Percentiles rank a stretch among this genome's conserved stretches.
Conservation (phyloP, 2,888 invertebrate genomes). For the Criorhina ranunculi region DNA sequence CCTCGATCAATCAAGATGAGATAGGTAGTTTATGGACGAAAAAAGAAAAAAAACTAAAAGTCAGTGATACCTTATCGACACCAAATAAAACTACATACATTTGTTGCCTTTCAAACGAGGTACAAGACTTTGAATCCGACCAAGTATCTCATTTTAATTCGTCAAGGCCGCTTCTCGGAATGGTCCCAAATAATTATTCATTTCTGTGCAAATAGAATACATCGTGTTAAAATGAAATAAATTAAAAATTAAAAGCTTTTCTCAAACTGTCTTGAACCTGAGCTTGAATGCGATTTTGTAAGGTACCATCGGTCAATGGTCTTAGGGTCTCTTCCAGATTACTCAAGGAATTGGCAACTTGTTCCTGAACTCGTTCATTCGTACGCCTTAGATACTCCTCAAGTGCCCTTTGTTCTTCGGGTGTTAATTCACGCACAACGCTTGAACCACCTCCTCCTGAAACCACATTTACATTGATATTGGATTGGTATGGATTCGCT, state of each 20-base stretch:
- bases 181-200: too few species aligned
- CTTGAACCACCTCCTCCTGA: conserved; percentile 31
- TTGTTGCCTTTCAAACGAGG: too few species aligned
- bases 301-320: background rate
- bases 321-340: background rate
- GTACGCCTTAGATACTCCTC: conserved; percentile 19
- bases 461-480: conserved; percentile 24
- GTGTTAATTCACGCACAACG: conserved; percentile 33
- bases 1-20: too few species aligned
- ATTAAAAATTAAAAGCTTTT: background rate
- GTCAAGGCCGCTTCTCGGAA: too few species aligned
- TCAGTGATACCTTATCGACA: too few species aligned
- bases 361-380: background rate
- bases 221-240: too few species aligned
- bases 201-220: background rate
- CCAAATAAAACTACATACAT: too few species aligned
- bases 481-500: background rate
- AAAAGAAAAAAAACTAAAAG: too few species aligned
- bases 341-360: background rate
- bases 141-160: too few species aligned
- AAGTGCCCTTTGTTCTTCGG: conserved; percentile 41
- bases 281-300: background rate
- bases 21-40: too few species aligned
- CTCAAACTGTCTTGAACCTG: background rate
- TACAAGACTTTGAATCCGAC: too few species aligned